Base-by-base conservation (phyloP, 2,888 invertebrate species). In the Rhagophthalmus giganteus region DNA sequence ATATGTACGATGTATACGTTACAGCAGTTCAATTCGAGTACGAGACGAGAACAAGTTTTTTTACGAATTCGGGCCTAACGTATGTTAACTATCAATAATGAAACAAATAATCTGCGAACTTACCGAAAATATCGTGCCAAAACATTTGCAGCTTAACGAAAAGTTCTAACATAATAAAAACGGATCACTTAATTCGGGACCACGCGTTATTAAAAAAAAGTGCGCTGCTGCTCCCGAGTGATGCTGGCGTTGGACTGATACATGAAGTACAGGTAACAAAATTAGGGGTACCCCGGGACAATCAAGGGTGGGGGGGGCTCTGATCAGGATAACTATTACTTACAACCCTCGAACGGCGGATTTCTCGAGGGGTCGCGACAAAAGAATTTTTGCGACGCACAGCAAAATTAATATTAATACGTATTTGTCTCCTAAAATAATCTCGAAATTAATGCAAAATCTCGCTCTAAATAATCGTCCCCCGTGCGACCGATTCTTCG, bases 361-460 rank as follows among this genome's bases (percentile, higher is more conserved):
- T 62, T 57, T 59, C 50, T 49, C 51, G 59, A 57, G 61, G 57
- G 60, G 61, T 35, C 33, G 37, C 49, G 59, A 65, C 67, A 65
- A 66, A 61, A 61, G 63, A 62, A 59, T 61, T 62, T 60, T 61
- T 44, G 58, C 60, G 37, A 59, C 56, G n/a, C n/a, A 53, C 62
- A 46, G 62, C 64, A 62, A 64, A 68, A 67, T 61, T 66, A 16
- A n/a, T 15, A 4, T 24, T 34, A 34, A 20, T 20, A 16, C n/a
- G 14, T 16, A 8, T n/a, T n/a, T n/a, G n/a, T n/a, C n/a, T 20
- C 7, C 20, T 20, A 20, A 20, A 20, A 20, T 20, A 20, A 20
- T 20, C 20, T 20, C 7, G 65, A 69, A 69, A 66, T 62, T 68
- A 70, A 69, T 71, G 63, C 59, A 55, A 59, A 60, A 63, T 61